A percentile compares a stretch with the other conserved stretches of the same genome.
Evolutionary conservation across 2,797 vertebrate genomes (phyloP).

Genomic region (Poeciliopsis presidionis): DNA sequence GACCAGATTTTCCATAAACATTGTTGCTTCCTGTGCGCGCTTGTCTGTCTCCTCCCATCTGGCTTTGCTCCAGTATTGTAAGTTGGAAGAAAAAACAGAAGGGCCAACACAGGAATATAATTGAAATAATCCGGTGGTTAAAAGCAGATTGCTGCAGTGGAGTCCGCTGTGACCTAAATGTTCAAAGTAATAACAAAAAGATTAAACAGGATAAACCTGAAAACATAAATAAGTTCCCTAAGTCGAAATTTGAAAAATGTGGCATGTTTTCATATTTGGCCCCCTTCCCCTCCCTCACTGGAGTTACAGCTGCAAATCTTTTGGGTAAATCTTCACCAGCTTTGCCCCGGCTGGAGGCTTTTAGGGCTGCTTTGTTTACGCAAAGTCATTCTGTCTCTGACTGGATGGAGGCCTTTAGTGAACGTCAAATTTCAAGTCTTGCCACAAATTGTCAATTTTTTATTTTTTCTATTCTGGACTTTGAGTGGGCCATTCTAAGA

Average conservation of each 20-base stretch:
- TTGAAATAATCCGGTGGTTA: neutral
- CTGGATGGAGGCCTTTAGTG: neutral
- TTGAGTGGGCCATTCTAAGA: neutral
- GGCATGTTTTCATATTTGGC: neutral
- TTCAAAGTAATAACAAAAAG: neutral
- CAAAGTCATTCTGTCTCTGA: neutral
- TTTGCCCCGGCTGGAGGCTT: neutral
- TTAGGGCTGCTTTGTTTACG: neutral
- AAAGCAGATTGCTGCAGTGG: neutral
- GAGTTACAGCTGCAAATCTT: neutral
- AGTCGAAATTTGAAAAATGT: neutral
- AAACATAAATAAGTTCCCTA: neutral
- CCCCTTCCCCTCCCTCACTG: neutral
- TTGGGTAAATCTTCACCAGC: neutral
- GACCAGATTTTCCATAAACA: constrained; percentile 62
- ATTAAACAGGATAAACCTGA: neutral
- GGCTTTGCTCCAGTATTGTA: constrained; percentile 24
- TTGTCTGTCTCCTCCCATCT: constrained; percentile 37
- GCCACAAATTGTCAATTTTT: neutral
- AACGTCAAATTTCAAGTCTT: neutral
- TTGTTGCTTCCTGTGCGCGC: constrained; percentile 54
- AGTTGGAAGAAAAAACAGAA: constrained; percentile 3
- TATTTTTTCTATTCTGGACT: neutral
- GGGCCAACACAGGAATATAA: constrained; percentile 18
- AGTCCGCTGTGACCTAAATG: neutral